These are phyloP conservation scores for Carterocephalus palaemon DNA, from an alignment of 2,888 invertebrate genomes.

Conservation along the genomic window DNA sequence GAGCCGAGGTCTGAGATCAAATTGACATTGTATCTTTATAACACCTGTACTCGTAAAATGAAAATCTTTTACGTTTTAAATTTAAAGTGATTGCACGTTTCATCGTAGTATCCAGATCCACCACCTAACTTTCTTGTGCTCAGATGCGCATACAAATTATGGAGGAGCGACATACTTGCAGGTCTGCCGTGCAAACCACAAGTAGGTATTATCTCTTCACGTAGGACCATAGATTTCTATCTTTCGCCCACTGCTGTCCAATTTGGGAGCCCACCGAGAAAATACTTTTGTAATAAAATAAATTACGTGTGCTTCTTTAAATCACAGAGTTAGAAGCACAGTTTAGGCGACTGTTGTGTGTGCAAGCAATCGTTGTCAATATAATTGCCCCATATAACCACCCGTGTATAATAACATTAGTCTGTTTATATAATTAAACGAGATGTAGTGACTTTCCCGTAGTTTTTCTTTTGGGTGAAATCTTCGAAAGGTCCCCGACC, in stretches of 20 bases:
- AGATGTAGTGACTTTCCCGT: too few species aligned
- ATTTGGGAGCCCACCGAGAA: slow-evolving; percentile 31
- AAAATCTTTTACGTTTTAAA: slow-evolving; percentile 23
- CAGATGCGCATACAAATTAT: slow-evolving; percentile 42
- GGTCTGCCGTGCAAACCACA: slow-evolving; percentile 38
- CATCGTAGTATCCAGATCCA: too few species aligned
- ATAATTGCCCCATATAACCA: too few species aligned
- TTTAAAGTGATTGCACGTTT: slow-evolving; percentile 3
- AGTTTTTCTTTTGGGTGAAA: too few species aligned
- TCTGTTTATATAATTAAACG: too few species aligned
- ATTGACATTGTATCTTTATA: background rate
- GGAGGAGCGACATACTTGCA: slow-evolving; percentile 33
- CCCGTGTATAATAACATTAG: too few species aligned
- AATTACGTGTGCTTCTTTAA: slow-evolving; percentile 20
- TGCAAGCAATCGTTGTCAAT: too few species aligned
- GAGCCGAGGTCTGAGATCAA: too few species aligned
- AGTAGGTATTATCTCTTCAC: slow-evolving; percentile 40
- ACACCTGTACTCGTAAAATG: slow-evolving; percentile 14
- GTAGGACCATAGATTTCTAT: slow-evolving; percentile 44
- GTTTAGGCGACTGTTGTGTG: too few species aligned
- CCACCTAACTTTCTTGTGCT: slow-evolving; percentile 28
- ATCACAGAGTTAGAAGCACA: too few species aligned
- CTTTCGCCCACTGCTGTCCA: slow-evolving; percentile 42
- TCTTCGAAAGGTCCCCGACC: too few species aligned
- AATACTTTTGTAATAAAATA: slow-evolving; percentile 27